These are phyloP conservation scores for Drosophila funebris DNA, from an alignment of 1,140 invertebrate genomes.

Conservation along the genomic window DNA sequence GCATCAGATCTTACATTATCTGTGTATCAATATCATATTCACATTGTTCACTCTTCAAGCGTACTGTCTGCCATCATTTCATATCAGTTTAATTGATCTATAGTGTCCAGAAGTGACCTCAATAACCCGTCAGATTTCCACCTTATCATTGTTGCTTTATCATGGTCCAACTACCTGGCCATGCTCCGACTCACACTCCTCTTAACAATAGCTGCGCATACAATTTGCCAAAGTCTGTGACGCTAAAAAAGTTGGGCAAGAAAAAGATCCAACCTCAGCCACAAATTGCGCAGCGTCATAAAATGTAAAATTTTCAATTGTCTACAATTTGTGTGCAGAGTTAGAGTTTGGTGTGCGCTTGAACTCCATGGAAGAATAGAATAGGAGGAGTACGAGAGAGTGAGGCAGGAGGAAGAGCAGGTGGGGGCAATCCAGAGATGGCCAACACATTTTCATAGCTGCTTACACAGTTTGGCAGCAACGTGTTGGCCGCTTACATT, in stretches of 20 bases:
- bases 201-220: background rate
- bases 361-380: background rate
- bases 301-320: constrained; percentile 82
- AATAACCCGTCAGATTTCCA: background rate
- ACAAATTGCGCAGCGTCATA: constrained; percentile 80
- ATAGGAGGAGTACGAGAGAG: no score
- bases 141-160: constrained; percentile 8
- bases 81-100: background rate
- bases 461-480: constrained; percentile 58
- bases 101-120: background rate
- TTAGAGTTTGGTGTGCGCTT: background rate
- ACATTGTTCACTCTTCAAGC: constrained; percentile 7
- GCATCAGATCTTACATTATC: constrained; percentile 1
- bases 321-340: constrained; percentile 67
- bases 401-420: background rate
- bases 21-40: background rate
- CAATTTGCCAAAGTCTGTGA: constrained; percentile 25
- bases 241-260: constrained; percentile 4
- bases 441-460: constrained; percentile 78
- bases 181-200: background rate
- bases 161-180: constrained; percentile 16
- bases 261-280: constrained; percentile 36
- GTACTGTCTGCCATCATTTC: background rate
- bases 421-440: constrained; percentile 21
- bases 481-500: constrained; percentile 77